A percentile compares a stretch with the other conserved stretches of the same genome.
phyloP scores from a whole-genome alignment of 1,140 invertebrate genomes.

The Pseudachorutes palmiensis region DNA sequence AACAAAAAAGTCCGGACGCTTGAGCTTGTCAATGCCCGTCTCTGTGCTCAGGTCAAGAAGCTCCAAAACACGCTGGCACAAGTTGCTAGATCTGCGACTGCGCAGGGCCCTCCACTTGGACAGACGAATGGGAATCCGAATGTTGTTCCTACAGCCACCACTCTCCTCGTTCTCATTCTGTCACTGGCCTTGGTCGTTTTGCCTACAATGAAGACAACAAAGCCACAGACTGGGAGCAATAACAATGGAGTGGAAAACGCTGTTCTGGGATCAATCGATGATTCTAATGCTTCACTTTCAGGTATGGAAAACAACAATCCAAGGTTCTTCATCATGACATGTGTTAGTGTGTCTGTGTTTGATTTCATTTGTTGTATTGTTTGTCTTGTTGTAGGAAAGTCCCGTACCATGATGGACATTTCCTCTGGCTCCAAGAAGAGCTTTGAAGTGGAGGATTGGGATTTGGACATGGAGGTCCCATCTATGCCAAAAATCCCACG shows the following conservation, averaged over 20 bases:
- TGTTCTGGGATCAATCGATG: not conserved
- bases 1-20: constrained; percentile 67
- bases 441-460: constrained; percentile 21
- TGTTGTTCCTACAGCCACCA: constrained; percentile 67
- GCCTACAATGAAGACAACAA: constrained; percentile 53
- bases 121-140: constrained; percentile 19
- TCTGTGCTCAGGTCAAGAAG: constrained; percentile 63
- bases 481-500: constrained; percentile 26
- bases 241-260: not conserved
- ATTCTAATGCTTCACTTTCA: not conserved
- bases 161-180: constrained; percentile 70
- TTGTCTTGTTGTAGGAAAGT: constrained; percentile 18
- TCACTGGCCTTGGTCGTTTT: constrained; percentile 67
- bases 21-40: constrained; percentile 66
- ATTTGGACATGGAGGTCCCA: not conserved
- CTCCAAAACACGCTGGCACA: constrained; percentile 56
- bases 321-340: not conserved
- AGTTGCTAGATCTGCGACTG: constrained; percentile 29
- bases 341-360: not conserved
- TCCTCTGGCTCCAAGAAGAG: not conserved
- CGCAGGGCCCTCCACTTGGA: not conserved
- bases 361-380: not conserved
- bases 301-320: not conserved
- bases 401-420: constrained; percentile 30
- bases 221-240: not conserved